These are phyloP conservation scores for Augiades crinisus DNA, from an alignment of 2,888 invertebrate species.

Conservation along the genomic window DNA sequence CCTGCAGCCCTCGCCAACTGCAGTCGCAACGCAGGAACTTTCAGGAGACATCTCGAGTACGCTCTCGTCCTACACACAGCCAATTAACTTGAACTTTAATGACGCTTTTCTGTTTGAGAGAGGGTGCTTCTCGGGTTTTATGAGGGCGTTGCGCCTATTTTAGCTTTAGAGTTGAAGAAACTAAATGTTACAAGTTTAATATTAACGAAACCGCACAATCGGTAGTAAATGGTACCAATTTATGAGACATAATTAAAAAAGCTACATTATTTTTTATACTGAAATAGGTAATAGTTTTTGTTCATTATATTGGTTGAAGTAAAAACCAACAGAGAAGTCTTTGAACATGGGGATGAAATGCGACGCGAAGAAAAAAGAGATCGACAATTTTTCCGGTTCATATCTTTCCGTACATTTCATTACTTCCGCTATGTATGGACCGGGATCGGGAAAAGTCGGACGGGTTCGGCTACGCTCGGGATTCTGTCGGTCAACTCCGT, in stretches of 20 bases:
- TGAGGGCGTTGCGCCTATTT: constrained; percentile 27
- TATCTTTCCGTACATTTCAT: constrained; percentile 79
- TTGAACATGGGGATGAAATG: constrained; percentile 59
- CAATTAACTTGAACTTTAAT: constrained; percentile 65
- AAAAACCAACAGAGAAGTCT: constrained; percentile 63
- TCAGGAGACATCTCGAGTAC: constrained; percentile 49
- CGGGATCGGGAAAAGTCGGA: constrained; percentile 52
- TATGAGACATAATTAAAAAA: too few relatives aligned
- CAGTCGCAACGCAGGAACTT: constrained; percentile 50
- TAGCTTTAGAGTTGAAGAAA: constrained; percentile 10
- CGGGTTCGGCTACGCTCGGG: constrained; percentile 50
- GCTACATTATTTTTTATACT: too few relatives aligned
- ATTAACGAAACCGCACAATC: not conserved
- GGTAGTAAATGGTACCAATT: not conserved
- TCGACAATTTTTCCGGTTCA: constrained; percentile 79
- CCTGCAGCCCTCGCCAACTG: constrained; percentile 57
- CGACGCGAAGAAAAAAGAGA: constrained; percentile 70
- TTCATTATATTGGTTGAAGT: too few relatives aligned
- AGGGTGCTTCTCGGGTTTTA: constrained; percentile 37
- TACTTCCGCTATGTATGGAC: constrained; percentile 74
- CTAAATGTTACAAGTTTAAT: not conserved
- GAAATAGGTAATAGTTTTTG: too few relatives aligned
- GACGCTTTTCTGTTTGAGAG: constrained; percentile 56
- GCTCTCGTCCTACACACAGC: constrained; percentile 51
- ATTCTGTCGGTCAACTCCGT: constrained; percentile 30